A percentile compares a stretch with the other conserved stretches of the same genome.
These are phyloP conservation scores for Coreoperca whiteheadi DNA, from an alignment of 2,113 vertebrate species.

Conservation along the genomic window DNA sequence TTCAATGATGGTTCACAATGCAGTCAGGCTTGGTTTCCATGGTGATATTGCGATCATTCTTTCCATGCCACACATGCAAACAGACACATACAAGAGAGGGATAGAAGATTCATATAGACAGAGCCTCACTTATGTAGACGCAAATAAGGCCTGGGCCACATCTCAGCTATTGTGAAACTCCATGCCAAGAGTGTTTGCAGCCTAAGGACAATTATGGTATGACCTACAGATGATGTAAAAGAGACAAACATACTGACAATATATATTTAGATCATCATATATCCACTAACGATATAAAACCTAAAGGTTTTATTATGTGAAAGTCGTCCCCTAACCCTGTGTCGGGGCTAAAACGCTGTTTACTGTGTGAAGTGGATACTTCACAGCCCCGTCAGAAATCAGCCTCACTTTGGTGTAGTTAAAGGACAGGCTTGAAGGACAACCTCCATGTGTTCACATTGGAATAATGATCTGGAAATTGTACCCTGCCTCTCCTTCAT, in stretches of 20 bases:
- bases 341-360: conserved; percentile 22
- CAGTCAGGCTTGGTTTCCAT: conserved; percentile 20
- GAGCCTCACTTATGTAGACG: no score
- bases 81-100: background rate
- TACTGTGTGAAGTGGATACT: conserved; percentile 41
- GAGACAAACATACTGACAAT: background rate
- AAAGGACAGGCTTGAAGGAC: conserved; percentile 62
- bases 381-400: conserved; percentile 51
- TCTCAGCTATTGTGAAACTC: background rate
- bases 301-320: conserved; percentile 8
- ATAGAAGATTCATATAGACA: background rate
- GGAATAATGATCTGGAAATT: conserved; percentile 64
- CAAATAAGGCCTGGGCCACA: background rate
- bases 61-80: background rate
- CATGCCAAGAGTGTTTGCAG: background rate
- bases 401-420: conserved; percentile 19
- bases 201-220: background rate
- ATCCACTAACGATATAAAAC: background rate
- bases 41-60: background rate
- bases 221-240: background rate
- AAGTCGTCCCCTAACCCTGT: background rate
- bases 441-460: conserved; percentile 35
- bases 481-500: background rate
- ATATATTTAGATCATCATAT: background rate
- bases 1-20: conserved; percentile 44